Percentiles rank a stretch among this genome's conserved stretches.
phyloP scores from a whole-genome alignment of 2,113 vertebrate genomes.

The Crotalus viridis region DNA sequence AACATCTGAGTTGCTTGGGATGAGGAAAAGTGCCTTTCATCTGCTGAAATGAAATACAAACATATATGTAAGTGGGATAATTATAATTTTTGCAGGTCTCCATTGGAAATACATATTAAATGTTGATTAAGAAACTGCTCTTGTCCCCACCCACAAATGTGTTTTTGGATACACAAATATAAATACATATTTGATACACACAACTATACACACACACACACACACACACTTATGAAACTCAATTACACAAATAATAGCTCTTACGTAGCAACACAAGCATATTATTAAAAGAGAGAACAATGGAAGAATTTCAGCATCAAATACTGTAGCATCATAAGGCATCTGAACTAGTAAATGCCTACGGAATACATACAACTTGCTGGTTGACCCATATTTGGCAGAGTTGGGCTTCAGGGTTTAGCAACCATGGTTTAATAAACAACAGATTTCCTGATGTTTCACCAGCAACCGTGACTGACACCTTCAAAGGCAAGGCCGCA shows the following conservation, averaged over 20 bases:
- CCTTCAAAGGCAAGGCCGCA: not conserved
- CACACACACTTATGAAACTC: no score
- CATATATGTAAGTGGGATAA: not conserved
- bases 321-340: not conserved
- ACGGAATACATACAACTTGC: not conserved
- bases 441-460: not conserved
- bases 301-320: not conserved
- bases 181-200: not conserved
- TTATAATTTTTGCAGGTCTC: conserved; percentile 17
- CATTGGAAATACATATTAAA: not conserved
- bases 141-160: not conserved
- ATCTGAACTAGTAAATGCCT: not conserved
- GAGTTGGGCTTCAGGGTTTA: not conserved
- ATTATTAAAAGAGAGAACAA: not conserved
- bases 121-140: not conserved
- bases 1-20: conserved; percentile 40
- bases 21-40: not conserved
- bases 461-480: not conserved
- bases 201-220: not conserved
- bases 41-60: not conserved
- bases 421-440: not conserved
- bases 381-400: not conserved
- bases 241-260: not conserved
- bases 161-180: not conserved
- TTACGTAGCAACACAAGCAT: not conserved